Evolutionary conservation across 1,140 invertebrate genomes (phyloP), one percentile per base, ranked within the genome.

Genomic region (Drosophila melanica): DNA sequence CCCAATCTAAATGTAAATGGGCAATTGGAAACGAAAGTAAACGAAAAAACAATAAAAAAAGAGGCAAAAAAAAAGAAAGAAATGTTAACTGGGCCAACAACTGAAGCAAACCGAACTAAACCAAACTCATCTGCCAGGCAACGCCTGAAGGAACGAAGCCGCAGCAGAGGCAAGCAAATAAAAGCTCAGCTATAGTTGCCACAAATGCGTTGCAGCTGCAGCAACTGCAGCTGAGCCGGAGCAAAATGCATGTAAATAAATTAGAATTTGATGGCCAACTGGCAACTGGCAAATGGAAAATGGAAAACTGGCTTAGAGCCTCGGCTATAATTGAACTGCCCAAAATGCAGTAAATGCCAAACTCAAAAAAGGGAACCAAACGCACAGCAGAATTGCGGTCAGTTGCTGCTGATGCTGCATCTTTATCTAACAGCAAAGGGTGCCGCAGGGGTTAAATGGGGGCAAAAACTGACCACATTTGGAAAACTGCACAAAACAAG

Each of bases 1-100:
- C 51, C 58, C 66, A 85, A 86, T 86, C 82, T 86, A 81, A 81
- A 86, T 86, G 81, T 81, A 87, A 86, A 86, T 86, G 82, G 75
- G 50, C 82, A 81, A 86, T 85, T 67, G 68, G 60, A 65, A 68
- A 77, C 68, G 58, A 75, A 51, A 63, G 58, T 30, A 41, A 18
- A 8, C 27, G 18, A 77, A n/a, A 10, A 37, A 33, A 30, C 9
- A 27, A 23, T 10, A 27, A 48, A 12, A 39, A 47, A 57, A 35
- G 48, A 5, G 23, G 27, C 18, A 12, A 50, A 16, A 14, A 42
- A 63, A 66, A 69, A 53, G 67, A 79, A 71, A 59, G 59, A 62
- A 71, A 62, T 66, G 67, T 66, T 79, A 74, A 69, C 71, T 63
- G 51, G 71, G 71, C 66, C 71, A 74, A 63, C 57, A 68, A 50